Percentiles rank a stretch among this genome's conserved stretches.
phyloP scores from a whole-genome alignment of 2,113 vertebrate genomes.

The Copsychus sechellarum region DNA sequence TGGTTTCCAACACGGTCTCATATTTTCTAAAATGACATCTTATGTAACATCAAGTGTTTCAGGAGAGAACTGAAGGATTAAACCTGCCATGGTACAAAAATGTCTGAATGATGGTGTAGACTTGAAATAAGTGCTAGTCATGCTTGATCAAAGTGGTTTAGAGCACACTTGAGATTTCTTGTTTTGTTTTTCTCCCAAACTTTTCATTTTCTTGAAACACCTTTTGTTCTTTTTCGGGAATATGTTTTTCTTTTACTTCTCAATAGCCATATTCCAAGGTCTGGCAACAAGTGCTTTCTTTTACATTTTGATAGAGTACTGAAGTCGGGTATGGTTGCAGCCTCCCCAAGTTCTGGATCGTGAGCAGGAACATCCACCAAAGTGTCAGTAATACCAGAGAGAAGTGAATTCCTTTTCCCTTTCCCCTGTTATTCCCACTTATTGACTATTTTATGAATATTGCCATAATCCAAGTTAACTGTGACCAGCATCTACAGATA shows the following conservation, averaged over 20 bases:
- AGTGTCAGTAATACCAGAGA: neutral
- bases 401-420: neutral
- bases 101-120: neutral
- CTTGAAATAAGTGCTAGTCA: constrained; percentile 8
- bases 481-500: neutral
- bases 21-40: constrained; percentile 58
- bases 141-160: neutral
- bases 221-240: neutral
- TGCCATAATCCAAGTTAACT: neutral
- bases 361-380: neutral
- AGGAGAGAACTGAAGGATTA: constrained; percentile 5
- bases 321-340: neutral
- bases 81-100: neutral
- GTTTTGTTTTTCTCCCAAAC: neutral
- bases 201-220: neutral
- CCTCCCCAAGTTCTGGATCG: neutral
- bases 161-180: neutral
- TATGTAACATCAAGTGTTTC: constrained; percentile 11
- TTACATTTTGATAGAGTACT: neutral
- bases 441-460: neutral
- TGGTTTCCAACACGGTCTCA: constrained; percentile 37
- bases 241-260: neutral
- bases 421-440: neutral
- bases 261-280: neutral
- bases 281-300: neutral